Conservation (phyloP, 2,113 vertebrate genomes). For the Brachyhypopomus gauderio region DNA sequence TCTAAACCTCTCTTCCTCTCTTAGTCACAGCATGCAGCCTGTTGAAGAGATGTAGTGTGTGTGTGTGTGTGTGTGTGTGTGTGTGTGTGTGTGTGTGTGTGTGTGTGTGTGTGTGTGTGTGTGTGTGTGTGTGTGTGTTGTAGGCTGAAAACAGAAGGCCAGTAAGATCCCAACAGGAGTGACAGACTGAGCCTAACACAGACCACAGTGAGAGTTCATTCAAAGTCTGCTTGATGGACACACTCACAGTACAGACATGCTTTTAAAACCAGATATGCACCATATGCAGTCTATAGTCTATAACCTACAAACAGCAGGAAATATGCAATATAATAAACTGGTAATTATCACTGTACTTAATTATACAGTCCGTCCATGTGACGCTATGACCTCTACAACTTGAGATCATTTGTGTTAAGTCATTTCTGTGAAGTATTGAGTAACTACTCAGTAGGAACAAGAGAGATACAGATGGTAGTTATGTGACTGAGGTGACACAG, state of each 20-base stretch:
- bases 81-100: neutral
- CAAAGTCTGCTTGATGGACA: no score
- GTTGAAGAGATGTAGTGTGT: neutral
- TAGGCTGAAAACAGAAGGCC: slow-evolving; percentile 61
- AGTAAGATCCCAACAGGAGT: slow-evolving; percentile 47
- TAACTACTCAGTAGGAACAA: no score
- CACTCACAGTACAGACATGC: no score
- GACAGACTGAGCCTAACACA: slow-evolving; percentile 53
- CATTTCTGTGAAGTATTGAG: no score
- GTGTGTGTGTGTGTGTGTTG: slow-evolving; percentile 24
- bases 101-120: slow-evolving; percentile 1
- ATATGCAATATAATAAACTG: neutral
- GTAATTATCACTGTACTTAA: neutral
- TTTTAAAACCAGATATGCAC: no score
- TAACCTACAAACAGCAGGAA: neutral
- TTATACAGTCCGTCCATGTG: neutral
- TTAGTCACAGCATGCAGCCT: neutral
- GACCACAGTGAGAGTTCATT: no score
- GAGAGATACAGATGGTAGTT: no score
- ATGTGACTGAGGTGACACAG: no score
- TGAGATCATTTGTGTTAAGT: no score
- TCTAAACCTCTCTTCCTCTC: neutral
- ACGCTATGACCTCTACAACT: no score
- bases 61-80: neutral
- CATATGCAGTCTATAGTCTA: neutral